Base-by-base conservation (phyloP, 1,140 invertebrate genomes). In the Habropoda laboriosa region DNA sequence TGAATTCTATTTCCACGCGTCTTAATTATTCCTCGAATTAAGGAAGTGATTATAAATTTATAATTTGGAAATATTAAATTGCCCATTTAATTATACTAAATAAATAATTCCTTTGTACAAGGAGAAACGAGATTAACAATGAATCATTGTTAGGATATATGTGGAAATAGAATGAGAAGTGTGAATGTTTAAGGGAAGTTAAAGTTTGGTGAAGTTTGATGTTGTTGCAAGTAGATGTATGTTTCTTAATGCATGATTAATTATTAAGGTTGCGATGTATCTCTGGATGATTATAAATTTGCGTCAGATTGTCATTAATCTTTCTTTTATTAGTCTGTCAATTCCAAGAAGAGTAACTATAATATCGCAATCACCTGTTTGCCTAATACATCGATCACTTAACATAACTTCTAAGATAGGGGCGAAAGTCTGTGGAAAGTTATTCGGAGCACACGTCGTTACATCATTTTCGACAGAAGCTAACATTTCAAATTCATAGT, bases 1-100 rank as follows among this genome's bases (percentile, higher is more conserved):
- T 82, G 70, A 66, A 84, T 81, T 70, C 79, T 64, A 70, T n/a
- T 61, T 21, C 5, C 6, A 1, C 0, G 27, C 27, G 0, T 24
- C 42, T 58, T 24, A 58, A 32, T 58, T 72, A 58, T 58, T 71
- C 18, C 21, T n/a, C 10, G 24, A 40, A 53, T 2, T n/a, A 16
- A n/a, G 32, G 27, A 53, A 38, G 24, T 21, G 16, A n/a, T 21
- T 32, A 3, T 12, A n/a, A 32, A 21, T 32, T n/a, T 55, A 35
- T 30, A 57, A 57, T 57, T 67, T 21, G 35, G 21, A 24, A 40
- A 47, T 21, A 16, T 60, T 30, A 12, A 60, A 58, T n/a, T n/a
- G n/a, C n/a, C n/a, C n/a, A n/a, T n/a, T n/a, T n/a, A n/a, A n/a
- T n/a, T n/a, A n/a, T n/a, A n/a, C n/a, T n/a, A n/a, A n/a, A n/a